Evolutionary conservation across 2,113 vertebrate genomes (phyloP), one percentile per base, ranked within the genome.

Genomic region (Hypomesus transpacificus): DNA sequence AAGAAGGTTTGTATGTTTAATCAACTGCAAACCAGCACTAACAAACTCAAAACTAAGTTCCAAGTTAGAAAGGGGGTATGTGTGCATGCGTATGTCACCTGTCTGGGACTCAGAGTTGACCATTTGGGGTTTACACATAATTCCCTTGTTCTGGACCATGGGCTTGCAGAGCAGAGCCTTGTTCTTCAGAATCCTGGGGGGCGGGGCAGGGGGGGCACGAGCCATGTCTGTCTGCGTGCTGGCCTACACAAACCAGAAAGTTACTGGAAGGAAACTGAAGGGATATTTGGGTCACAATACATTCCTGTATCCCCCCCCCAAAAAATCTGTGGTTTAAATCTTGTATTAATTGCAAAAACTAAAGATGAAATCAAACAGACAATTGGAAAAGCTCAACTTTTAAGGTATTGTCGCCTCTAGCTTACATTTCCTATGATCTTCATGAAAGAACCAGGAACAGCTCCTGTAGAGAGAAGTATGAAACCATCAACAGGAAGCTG

Each of bases 111-210:
- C 93, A 50, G 91, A 93, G 65, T 94, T 91, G 14, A 91, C 93
- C 0, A 92, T 95, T 82, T 97, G 94, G 65, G 94, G 94, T 87
- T 92, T 96, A 85, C 97, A 99, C 0, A 95, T 95, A 16, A 96
- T 92, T 57, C 95, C 97, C 89, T 98, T 98, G 78, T 95, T 97
- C 85, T 96, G 95, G 53, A 94, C 96, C 85, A 99, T 93, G 2
- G 97, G 97, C 60, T 94, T 93, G 76, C 97, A 99, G 51, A 99
- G 83, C 51, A 99, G 88, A 2, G 97, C 94, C 83, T 99, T 99
- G 90, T 99, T 99, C 90, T 98, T 99, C 50, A 98, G 92, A 68
- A 95, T 88, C 68, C 94, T 92, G 16, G 91, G 89, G 9, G 94
- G 86, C 0, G 94, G 87, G 14, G 90, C 89, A 31, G 90, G 74